Evolutionary conservation across 2,113 vertebrate genomes (phyloP).

Genomic region (Stegastes partitus): DNA sequence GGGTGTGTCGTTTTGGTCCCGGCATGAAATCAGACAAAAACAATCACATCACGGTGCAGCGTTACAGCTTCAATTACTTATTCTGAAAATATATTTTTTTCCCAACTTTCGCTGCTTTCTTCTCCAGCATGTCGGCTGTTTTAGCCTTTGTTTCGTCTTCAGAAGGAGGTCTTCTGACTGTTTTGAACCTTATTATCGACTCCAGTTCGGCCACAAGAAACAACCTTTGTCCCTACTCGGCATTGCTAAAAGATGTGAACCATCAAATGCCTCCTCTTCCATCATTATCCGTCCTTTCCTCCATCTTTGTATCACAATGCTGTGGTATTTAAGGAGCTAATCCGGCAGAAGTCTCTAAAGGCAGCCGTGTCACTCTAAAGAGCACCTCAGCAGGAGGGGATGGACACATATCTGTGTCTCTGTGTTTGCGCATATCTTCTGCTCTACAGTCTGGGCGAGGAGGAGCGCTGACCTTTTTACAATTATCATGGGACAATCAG

Average conservation of each 20-base stretch:
- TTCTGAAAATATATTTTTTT: not conserved
- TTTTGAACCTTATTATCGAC: constrained; percentile 33
- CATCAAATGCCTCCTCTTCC: constrained; percentile 7
- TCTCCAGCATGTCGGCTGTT: not conserved
- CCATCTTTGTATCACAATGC: constrained; percentile 49
- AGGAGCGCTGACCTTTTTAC: constrained; percentile 77
- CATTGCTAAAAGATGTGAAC: constrained; percentile 10
- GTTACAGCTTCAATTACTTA: not conserved
- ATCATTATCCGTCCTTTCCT: constrained; percentile 13
- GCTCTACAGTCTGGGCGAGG: constrained; percentile 47
- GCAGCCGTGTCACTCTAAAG: constrained; percentile 53
- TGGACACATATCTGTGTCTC: constrained; percentile 5
- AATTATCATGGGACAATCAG: constrained; percentile 76
- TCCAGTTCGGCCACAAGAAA: constrained; percentile 7
- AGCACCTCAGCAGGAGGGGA: constrained; percentile 32
- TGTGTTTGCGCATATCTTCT: constrained; percentile 43
- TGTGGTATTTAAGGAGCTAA: constrained; percentile 67
- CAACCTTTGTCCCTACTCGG: constrained; percentile 7
- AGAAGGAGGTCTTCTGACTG: not conserved
- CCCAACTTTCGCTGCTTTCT: not conserved
- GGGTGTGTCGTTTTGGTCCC: not conserved
- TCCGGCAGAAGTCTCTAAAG: constrained; percentile 34
- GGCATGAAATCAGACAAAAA: not conserved
- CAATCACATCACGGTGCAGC: not conserved
- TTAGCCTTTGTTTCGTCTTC: constrained; percentile 37